Evolutionary conservation across 2,797 vertebrate species (phyloP), one percentile per base, ranked within the genome.

Genomic region (Jordanella pulchra): DNA sequence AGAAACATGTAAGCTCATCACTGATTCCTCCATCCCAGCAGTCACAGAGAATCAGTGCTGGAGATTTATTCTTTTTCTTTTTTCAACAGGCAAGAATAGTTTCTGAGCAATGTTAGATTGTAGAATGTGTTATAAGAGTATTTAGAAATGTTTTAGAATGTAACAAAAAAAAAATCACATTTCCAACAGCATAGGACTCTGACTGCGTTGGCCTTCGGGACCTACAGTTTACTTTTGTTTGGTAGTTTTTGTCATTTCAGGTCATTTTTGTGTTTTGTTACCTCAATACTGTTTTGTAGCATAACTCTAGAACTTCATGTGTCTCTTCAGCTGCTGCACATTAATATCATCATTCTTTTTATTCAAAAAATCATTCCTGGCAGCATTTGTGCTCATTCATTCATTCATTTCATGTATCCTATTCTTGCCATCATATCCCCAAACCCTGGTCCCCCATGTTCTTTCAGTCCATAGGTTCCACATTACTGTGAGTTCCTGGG

Each of bases 21-120:
- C 15, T 27, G 51, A 4, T 30, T 60, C 15, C 39, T 47, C n/a
- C 47, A 32, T 67, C 55, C 54, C n/a, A 14, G 39, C 14, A 72
- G 68, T 53, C 65, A 69, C 39, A 56, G 56, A 67, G 51, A 50
- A 9, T 32, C 9, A 67, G 18, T 44, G 39, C 23, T 47, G n/a
- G 2, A 17, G 27, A 47, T 67, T 64, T 32, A 25, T 69, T 60
- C 58, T 69, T 54, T 61, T 69, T 60, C 58, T 69, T 54, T 61
- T 12, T 14, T 39, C 11, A 35, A 58, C 42, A n/a, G 9, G 7
- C 54, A 44, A 32, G 71, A 39, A 54, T 17, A 1, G 64, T 30
- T 12, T 50, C 25, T 23, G 1, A 55, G 21, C 5, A 10, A 27
- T 13, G 10, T 39, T 48, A 64, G n/a, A 27, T 25, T 21, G 21